Conservation (phyloP, 2,113 vertebrate species). For the Clarias batrachus region DNA sequence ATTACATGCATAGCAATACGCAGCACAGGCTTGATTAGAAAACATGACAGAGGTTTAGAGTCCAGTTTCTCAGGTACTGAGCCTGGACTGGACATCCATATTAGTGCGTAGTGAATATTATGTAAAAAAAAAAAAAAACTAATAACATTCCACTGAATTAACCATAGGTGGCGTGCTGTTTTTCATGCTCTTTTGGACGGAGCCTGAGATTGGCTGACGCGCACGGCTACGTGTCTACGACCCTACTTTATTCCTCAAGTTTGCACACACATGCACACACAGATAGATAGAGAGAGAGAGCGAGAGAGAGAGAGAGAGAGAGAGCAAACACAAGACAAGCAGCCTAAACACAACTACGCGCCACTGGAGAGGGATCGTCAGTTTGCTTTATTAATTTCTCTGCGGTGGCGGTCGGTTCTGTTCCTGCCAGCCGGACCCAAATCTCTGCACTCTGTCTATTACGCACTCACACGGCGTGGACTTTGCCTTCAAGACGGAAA, state of each 20-base stretch:
- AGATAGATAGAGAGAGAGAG: constrained; percentile 30
- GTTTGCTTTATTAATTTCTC: constrained; percentile 18
- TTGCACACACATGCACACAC: constrained; percentile 33
- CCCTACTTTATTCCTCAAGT: constrained; percentile 59
- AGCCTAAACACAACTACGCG: constrained; percentile 22
- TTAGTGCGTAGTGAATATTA: neutral
- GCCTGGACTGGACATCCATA: neutral
- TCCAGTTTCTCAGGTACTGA: neutral
- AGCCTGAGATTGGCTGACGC: constrained; percentile 67
- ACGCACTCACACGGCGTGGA: neutral
- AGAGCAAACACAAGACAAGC: constrained; percentile 15
- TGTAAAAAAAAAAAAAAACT: neutral
- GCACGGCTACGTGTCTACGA: constrained; percentile 66
- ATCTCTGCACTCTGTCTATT: neutral
- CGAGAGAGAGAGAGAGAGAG: constrained; percentile 53
- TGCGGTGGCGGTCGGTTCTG: constrained; percentile 26
- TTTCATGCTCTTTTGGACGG: neutral
- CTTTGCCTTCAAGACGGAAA: neutral
- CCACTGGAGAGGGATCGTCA: constrained; percentile 34
- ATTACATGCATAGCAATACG: constrained; percentile 9
- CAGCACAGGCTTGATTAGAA: constrained; percentile 23
- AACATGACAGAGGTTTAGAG: neutral
- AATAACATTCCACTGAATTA: neutral
- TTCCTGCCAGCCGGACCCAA: constrained; percentile 3
- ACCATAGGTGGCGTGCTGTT: constrained; percentile 22